Conservation (phyloP, 2,113 vertebrate genomes). For the Paracanthobrama guichenoti region DNA sequence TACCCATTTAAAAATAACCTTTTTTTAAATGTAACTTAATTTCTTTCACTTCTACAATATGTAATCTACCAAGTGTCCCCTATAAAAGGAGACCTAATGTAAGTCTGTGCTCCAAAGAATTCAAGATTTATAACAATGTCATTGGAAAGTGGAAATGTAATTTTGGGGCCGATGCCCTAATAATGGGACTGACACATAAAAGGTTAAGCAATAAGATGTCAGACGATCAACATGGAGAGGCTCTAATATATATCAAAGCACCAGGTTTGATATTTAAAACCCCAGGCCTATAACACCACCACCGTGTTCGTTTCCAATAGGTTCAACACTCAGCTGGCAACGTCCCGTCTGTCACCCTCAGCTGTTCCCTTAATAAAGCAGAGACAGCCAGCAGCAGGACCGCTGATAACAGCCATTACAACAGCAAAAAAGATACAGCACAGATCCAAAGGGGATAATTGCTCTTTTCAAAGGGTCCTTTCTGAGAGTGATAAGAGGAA, state of each 20-base stretch:
- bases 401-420: slow-evolving; percentile 19
- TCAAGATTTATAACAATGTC: too few relatives aligned
- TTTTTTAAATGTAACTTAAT: too few relatives aligned
- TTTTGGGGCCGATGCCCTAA: too few relatives aligned
- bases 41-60: too few relatives aligned
- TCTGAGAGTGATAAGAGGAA: slow-evolving; percentile 40
- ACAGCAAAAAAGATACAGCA: slow-evolving; percentile 6
- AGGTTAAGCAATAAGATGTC: background rate
- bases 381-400: slow-evolving; percentile 10
- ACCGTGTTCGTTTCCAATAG: background rate
- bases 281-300: background rate
- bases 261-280: background rate
- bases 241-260: background rate
- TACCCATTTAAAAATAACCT: too few relatives aligned
- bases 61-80: too few relatives aligned
- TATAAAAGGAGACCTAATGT: too few relatives aligned
- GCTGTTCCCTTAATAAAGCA: background rate
- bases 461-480: slow-evolving; percentile 29
- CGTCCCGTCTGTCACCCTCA: slow-evolving; percentile 20
- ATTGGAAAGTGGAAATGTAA: too few relatives aligned
- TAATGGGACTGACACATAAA: too few relatives aligned
- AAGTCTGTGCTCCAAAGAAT: too few relatives aligned
- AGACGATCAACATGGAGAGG: background rate
- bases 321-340: background rate
- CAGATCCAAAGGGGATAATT: background rate